Evolutionary conservation across 2,888 invertebrate species (phyloP).

Genomic region (Nymphalis c-album): DNA sequence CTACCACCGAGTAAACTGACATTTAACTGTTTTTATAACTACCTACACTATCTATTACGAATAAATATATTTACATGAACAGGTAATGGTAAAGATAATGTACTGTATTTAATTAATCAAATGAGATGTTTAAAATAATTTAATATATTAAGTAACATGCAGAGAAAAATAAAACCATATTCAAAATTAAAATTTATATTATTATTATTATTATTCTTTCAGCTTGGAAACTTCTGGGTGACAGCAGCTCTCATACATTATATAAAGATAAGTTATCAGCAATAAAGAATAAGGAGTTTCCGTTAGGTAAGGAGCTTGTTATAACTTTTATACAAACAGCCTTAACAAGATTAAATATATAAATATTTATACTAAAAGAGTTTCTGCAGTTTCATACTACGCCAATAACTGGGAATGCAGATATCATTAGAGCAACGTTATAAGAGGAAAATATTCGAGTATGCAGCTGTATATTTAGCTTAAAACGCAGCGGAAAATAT

Average conservation of each 20-base stretch:
- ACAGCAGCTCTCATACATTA: conserved; percentile 38
- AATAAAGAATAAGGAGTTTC: conserved; percentile 47
- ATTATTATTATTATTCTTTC: conserved; percentile 34
- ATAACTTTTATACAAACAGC: neutral
- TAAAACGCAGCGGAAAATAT: conserved; percentile 16
- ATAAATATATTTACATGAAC: too few relatives aligned
- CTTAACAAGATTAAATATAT: conserved; percentile 9
- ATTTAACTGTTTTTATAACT: too few relatives aligned
- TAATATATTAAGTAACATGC: too few relatives aligned
- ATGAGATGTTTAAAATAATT: too few relatives aligned
- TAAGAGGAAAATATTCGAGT: conserved; percentile 20
- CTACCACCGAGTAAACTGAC: too few relatives aligned
- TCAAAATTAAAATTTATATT: neutral
- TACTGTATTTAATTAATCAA: too few relatives aligned
- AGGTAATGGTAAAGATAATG: too few relatives aligned
- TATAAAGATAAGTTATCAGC: conserved; percentile 46
- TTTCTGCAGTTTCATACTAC: conserved; percentile 10
- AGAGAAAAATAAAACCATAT: neutral
- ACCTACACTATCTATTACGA: too few relatives aligned
- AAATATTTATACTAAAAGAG: conserved; percentile 5
- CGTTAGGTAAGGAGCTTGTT: conserved; percentile 50
- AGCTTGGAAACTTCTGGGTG: conserved; percentile 55
- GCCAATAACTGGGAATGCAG: conserved; percentile 20
- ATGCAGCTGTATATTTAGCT: conserved; percentile 12
- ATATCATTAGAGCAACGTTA: conserved; percentile 26